Evolutionary conservation across 2,888 invertebrate genomes (phyloP).

Genomic region (Nudaria mundana): DNA sequence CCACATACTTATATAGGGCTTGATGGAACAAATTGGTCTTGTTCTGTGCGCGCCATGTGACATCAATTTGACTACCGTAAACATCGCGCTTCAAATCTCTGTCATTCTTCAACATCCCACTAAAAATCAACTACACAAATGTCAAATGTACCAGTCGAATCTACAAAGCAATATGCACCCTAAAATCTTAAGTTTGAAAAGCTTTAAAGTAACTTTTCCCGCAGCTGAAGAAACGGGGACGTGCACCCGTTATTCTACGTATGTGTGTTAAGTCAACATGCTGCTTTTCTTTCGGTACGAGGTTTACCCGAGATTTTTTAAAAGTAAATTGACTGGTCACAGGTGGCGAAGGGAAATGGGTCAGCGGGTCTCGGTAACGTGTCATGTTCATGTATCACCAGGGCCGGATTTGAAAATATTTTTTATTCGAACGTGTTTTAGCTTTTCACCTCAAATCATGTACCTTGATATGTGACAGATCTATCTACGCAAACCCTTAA

Average conservation of each 20-base stretch:
- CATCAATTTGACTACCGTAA: conserved; percentile 73
- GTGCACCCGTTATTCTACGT: conserved; percentile 57
- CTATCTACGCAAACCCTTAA: too few relatives aligned
- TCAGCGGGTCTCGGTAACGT: conserved; percentile 70
- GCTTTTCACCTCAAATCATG: too few relatives aligned
- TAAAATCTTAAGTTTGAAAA: conserved; percentile 58
- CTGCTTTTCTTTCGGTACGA: conserved; percentile 68
- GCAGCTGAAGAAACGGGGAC: conserved; percentile 61
- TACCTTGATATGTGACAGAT: too few relatives aligned
- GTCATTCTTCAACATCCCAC: conserved; percentile 62
- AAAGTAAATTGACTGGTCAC: conserved; percentile 77
- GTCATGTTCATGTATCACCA: conserved; percentile 76
- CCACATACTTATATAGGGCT: too few relatives aligned
- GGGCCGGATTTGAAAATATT: conserved; percentile 42
- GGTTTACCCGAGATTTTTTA: conserved; percentile 70
- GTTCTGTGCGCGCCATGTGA: conserved; percentile 48
- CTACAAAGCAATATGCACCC: conserved; percentile 53
- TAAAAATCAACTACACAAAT: conserved; percentile 38
- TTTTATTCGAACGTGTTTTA: too few relatives aligned
- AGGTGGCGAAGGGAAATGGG: conserved; percentile 72
- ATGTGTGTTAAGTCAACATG: conserved; percentile 76
- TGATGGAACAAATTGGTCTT: too few relatives aligned
- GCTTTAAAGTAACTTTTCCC: conserved; percentile 48
- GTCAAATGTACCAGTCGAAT: conserved; percentile 34
- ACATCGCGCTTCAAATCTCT: conserved; percentile 63